A percentile compares a stretch with the other conserved stretches of the same genome.
phyloP scores from a whole-genome alignment of 2,113 vertebrate species.

The Solea solea region DNA sequence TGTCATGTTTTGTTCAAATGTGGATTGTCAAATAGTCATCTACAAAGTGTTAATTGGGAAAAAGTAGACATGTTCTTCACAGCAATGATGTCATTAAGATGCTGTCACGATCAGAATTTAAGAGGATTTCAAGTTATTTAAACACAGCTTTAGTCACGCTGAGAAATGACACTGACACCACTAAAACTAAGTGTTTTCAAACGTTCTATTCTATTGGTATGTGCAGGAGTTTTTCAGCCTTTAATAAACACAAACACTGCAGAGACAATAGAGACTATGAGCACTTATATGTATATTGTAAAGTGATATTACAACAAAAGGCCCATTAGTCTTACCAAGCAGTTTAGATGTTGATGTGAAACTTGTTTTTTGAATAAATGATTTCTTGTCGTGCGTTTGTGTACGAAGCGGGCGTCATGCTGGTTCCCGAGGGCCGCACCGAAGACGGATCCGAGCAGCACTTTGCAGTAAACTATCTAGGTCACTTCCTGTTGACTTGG shows the following conservation, averaged over 20 bases:
- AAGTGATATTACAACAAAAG: too few relatives aligned
- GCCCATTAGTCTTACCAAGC: too few relatives aligned
- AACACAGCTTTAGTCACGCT: too few relatives aligned
- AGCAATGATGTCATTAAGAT: neutral
- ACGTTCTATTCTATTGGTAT: too few relatives aligned
- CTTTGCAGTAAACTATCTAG: slow-evolving; percentile 90
- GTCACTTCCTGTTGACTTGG: slow-evolving; percentile 90
- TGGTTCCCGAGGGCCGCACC: slow-evolving; percentile 85
- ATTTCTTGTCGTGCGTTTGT: slow-evolving; percentile 9
- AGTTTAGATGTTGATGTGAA: too few relatives aligned
- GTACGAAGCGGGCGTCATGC: slow-evolving; percentile 88
- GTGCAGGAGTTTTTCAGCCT: too few relatives aligned
- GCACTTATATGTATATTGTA: too few relatives aligned
- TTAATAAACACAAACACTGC: too few relatives aligned
- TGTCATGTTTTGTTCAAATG: neutral
- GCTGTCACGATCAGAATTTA: slow-evolving; percentile 4
- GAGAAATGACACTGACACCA: too few relatives aligned
- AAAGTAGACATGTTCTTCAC: slow-evolving; percentile 11
- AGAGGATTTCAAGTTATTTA: too few relatives aligned
- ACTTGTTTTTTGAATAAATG: neutral
- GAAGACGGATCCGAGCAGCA: slow-evolving; percentile 89
- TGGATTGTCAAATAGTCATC: neutral
- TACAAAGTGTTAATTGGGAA: neutral
- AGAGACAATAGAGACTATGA: too few relatives aligned
- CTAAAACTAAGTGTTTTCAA: too few relatives aligned